Evolutionary conservation across 1,140 invertebrate genomes (phyloP).

Genomic region (Pseudomyrmex gracilis): DNA sequence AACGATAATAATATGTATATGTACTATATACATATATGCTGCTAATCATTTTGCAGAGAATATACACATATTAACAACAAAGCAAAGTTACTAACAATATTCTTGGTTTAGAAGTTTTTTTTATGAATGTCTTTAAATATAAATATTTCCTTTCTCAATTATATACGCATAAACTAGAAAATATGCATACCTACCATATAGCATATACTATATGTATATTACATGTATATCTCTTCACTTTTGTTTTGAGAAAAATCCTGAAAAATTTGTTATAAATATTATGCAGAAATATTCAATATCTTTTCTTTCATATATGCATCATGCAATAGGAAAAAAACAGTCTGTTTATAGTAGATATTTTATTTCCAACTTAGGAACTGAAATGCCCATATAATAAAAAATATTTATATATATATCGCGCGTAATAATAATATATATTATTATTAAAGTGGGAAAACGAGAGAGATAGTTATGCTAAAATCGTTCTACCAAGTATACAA

Average conservation of each 20-base stretch:
- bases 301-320: neutral
- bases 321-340: constrained; percentile 52
- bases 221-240: no score
- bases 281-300: neutral
- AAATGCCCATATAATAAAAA: constrained; percentile 82
- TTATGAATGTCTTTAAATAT: no score
- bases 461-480: constrained; percentile 70
- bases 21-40: no score
- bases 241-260: neutral
- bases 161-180: no score
- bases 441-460: constrained; percentile 75
- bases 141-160: no score
- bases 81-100: no score
- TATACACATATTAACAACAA: no score
- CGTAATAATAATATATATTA: constrained; percentile 74
- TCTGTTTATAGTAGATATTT: constrained; percentile 76
- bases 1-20: no score
- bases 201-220: no score
- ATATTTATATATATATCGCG: constrained; percentile 73
- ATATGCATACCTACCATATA: neutral
- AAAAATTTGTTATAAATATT: neutral
- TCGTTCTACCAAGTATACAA: constrained; percentile 72
- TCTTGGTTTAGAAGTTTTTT: no score
- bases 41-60: no score
- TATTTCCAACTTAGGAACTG: constrained; percentile 81